Evolutionary conservation across 2,888 invertebrate species (phyloP).

Genomic region (Tryphoninae sp.): DNA sequence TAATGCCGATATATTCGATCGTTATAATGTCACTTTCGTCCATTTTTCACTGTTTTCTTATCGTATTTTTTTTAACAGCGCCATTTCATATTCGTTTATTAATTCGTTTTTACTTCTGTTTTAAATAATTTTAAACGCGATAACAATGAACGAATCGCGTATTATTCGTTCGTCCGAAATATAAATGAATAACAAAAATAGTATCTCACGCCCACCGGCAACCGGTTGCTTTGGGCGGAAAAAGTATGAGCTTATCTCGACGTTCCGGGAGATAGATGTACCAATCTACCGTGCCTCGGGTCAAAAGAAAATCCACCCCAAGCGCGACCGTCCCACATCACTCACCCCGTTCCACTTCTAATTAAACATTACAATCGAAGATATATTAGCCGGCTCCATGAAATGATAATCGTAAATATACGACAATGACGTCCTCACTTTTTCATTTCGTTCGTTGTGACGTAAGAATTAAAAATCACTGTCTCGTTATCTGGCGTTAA

Average conservation of each 20-base stretch:
- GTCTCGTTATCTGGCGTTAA: no score
- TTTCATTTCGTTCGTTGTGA: not conserved
- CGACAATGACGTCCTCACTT: not conserved
- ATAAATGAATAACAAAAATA: not conserved
- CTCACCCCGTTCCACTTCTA: constrained; percentile 16
- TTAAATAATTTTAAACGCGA: not conserved
- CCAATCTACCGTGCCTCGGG: constrained; percentile 22
- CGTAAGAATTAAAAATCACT: not conserved
- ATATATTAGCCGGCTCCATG: not conserved
- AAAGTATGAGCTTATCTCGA: constrained; percentile 8
- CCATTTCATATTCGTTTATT: no score
- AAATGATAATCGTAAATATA: constrained; percentile 3
- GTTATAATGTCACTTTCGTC: not conserved
- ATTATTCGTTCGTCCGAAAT: constrained; percentile 8
- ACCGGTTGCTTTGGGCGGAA: constrained; percentile 17
- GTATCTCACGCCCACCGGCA: constrained; percentile 1
- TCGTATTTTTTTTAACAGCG: not conserved
- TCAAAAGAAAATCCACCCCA: constrained; percentile 28
- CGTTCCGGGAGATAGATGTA: constrained; percentile 36
- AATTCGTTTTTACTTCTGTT: constrained; percentile 3
- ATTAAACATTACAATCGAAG: constrained; percentile 40
- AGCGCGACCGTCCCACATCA: constrained; percentile 13
- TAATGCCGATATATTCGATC: not conserved
- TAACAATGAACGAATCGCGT: not conserved
- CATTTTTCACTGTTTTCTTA: not conserved